phyloP scores from a whole-genome alignment of 2,113 vertebrate genomes.

The Agapornis roseicollis region DNA sequence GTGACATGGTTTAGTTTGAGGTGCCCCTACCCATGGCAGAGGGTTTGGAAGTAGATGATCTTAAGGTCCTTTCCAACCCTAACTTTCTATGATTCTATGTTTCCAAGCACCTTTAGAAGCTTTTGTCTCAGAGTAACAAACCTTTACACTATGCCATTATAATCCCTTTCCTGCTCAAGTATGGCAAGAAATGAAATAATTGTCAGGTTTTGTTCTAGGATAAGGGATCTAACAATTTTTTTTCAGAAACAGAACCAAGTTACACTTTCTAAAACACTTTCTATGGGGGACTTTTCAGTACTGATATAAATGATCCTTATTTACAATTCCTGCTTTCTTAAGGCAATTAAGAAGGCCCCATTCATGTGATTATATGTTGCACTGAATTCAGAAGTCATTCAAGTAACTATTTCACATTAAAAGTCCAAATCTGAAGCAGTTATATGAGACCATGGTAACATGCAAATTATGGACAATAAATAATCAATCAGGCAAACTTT shows the following conservation, averaged over 20 bases:
- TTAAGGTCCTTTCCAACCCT: too few relatives aligned
- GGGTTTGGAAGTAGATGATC: too few relatives aligned
- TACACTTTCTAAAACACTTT: neutral
- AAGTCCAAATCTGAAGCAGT: neutral
- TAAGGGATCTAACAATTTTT: neutral
- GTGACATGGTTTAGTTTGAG: too few relatives aligned
- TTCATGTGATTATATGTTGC: neutral
- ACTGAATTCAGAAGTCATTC: neutral
- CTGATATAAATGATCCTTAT: neutral
- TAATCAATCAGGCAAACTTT: neutral
- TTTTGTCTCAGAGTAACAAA: neutral
- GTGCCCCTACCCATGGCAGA: too few relatives aligned
- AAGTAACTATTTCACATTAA: neutral
- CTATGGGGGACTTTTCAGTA: neutral
- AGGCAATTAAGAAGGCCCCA: neutral
- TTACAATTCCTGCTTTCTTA: neutral
- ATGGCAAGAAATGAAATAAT: neutral
- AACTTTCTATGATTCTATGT: too few relatives aligned
- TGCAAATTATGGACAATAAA: neutral
- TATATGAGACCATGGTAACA: neutral
- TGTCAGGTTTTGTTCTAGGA: neutral
- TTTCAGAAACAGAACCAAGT: neutral
- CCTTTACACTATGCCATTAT: neutral
- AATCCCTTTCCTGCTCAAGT: neutral
- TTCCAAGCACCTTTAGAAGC: neutral